Evolutionary conservation across 2,888 invertebrate species (phyloP).

Genomic region (Agapetus fuscipes): DNA sequence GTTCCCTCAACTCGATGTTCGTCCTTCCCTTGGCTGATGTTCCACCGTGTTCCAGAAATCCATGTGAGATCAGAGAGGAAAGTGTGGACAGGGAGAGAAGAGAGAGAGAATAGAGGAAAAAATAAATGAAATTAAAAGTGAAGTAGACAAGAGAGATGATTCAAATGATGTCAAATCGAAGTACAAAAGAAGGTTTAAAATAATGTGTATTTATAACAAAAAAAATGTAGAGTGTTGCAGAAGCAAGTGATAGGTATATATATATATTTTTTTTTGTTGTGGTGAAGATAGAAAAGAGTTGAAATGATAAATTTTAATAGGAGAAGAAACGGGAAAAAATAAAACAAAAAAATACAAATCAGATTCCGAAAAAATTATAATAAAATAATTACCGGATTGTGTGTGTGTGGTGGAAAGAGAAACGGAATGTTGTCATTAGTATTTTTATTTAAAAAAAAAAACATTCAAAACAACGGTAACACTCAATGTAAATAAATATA

Average conservation of each 20-base stretch:
- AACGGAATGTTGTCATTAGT: slow-evolving; percentile 22
- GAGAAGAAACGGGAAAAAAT: slow-evolving; percentile 8
- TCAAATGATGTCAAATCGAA: slow-evolving; percentile 17
- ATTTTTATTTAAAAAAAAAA: slow-evolving; percentile 2
- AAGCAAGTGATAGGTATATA: not conserved
- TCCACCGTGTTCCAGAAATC: not conserved
- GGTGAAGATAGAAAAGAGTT: too few species aligned
- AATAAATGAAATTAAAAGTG: slow-evolving; percentile 19
- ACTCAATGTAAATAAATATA: too few species aligned
- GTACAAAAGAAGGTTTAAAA: slow-evolving; percentile 3
- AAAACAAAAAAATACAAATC: slow-evolving; percentile 15
- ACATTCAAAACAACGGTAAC: too few species aligned
- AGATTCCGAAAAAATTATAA: slow-evolving; percentile 10
- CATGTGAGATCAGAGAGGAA: slow-evolving; percentile 28
- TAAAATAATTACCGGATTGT: slow-evolving; percentile 8
- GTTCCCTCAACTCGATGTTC: slow-evolving; percentile 98
- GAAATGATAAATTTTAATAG: too few species aligned
- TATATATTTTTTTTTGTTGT: too few species aligned
- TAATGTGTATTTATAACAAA: not conserved
- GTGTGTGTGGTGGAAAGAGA: slow-evolving; percentile 6
- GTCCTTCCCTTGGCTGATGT: slow-evolving; percentile 94
- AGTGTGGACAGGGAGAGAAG: slow-evolving; percentile 24
- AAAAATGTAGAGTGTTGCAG: too few species aligned
- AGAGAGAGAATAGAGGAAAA: slow-evolving; percentile 34
- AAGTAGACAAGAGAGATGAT: slow-evolving; percentile 9